Evolutionary conservation across 64 coral and sea anemone genomes (phyloP).

Genomic region (Anthopleura sola): DNA sequence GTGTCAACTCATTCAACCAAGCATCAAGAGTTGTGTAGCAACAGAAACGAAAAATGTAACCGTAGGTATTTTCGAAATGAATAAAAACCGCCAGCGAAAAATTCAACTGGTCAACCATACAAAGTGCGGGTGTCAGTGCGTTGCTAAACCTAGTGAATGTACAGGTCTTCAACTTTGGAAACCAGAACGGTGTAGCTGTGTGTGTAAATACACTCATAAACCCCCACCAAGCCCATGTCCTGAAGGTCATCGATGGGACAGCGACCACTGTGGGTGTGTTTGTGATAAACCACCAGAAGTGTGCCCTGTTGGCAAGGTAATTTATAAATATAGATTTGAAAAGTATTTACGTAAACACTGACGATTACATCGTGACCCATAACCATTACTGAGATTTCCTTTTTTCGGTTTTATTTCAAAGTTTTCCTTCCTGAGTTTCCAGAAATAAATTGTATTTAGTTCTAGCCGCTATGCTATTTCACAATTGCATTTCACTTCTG

Average conservation of each 20-base stretch:
- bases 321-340: not conserved
- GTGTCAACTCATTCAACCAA: conserved; percentile 19
- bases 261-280: conserved; percentile 39
- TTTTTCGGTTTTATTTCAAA: no score
- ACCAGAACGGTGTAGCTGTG: conserved; percentile 41
- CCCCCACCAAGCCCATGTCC: conserved; percentile 38
- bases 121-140: conserved; percentile 63
- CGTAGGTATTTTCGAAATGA: not conserved
- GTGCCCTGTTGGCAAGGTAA: conserved; percentile 46
- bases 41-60: conserved; percentile 28
- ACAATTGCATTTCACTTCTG: no score
- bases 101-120: conserved; percentile 70
- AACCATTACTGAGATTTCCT: no score
- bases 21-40: conserved; percentile 52
- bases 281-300: conserved; percentile 35
- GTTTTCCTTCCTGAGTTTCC: no score
- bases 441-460: no score
- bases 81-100: not conserved
- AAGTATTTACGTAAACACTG: no score
- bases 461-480: no score
- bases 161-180: conserved; percentile 36
- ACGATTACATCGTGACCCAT: no score
- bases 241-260: conserved; percentile 42
- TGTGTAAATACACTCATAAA: conserved; percentile 38
- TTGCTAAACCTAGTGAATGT: conserved; percentile 50